Evolutionary conservation across 2,113 vertebrate species (phyloP), one percentile per base, ranked within the genome.

Genomic region (Callocephalon fimbriatum): DNA sequence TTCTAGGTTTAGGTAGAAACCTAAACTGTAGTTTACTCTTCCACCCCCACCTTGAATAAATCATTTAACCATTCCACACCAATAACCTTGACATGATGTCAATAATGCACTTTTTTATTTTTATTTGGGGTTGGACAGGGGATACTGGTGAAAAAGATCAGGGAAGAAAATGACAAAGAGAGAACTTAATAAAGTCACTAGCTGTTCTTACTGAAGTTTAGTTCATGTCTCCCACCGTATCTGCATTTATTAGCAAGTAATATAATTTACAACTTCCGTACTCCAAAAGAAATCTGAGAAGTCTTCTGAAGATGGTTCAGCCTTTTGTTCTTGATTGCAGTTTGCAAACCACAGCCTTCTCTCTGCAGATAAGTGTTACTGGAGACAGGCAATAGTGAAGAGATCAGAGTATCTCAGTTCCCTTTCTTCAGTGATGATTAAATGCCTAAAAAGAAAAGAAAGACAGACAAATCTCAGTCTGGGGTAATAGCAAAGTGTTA

Each of bases 351-450:
- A 70, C 58, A 58, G 79, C 51, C 70, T 97, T 92, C 79, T 72
- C 68, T 61, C 37, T 22, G 72, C 59, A 71, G 47, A 1, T 27
- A 20, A 66, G 10, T 29, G 45, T 63, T 85, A 88, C 23, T 80
- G 90, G 79, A 84, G 83, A 89, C 56, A 74, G 90, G 72, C 35
- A 65, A 38, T 2, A 87, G 10, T 2, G 21, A 90, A 80, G 68
- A 88, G 29, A 59, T 71, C 73, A 58, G 44, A 74, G 40, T 56
- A 65, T 58, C 42, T 90, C 82, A 61, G 4, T 86, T 90, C 65
- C 68, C 66, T 44, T 86, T 95, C 65, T 84, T 97, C 91, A 97
- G 37, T 95, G 94, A 50, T 95, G 95, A 87, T 94, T 95, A 81
- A 92, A 93, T 11, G 61, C 29, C 96, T 97, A 37, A 67, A 96